phyloP scores from a whole-genome alignment of 2,888 invertebrate species.

The Hydrotaea diabolus region DNA sequence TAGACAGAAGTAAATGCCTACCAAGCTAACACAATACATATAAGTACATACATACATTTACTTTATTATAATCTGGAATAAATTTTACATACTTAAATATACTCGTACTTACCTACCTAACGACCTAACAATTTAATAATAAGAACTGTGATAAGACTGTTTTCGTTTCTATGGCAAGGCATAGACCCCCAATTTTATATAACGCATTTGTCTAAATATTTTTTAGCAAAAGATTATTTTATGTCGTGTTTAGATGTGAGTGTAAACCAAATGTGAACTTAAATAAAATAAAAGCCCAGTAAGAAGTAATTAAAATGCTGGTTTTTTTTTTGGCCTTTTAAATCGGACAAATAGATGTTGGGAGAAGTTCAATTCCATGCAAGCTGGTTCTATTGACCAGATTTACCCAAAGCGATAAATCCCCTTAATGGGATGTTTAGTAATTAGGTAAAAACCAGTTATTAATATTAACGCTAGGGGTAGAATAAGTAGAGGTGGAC shows the following conservation, averaged over 20 bases:
- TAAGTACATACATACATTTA: not conserved
- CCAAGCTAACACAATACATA: no score
- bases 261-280: not conserved
- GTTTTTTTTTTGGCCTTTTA: no score
- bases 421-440: no score
- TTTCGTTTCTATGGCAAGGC: slow-evolving; percentile 32
- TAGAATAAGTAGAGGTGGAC: no score
- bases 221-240: not conserved
- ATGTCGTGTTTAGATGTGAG: not conserved
- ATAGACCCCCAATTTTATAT: not conserved
- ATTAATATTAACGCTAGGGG: no score
- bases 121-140: not conserved
- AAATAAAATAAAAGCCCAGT: not conserved
- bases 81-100: not conserved
- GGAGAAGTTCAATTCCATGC: no score
- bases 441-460: no score
- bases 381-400: no score
- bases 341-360: no score
- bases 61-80: not conserved
- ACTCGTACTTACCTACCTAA: not conserved
- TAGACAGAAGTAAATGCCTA: not conserved
- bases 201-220: not conserved
- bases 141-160: slow-evolving; percentile 63
- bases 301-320: no score
- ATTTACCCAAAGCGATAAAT: no score